Evolutionary conservation across 2,113 vertebrate species (phyloP).

Genomic region (Rhabdomys dilectus): DNA sequence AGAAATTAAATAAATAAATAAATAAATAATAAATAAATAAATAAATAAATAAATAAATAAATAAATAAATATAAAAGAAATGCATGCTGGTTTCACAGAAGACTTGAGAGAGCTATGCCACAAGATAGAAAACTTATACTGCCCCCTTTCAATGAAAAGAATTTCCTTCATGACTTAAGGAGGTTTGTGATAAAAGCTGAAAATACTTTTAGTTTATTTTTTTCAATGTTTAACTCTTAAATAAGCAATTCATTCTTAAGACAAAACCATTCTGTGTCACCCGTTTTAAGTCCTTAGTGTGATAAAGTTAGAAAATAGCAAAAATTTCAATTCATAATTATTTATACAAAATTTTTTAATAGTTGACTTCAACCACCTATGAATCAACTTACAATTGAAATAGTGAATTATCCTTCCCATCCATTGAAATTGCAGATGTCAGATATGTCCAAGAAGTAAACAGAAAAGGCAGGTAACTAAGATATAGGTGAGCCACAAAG

Average conservation of each 20-base stretch:
- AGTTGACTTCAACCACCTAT: neutral
- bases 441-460: neutral
- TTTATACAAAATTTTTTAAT: neutral
- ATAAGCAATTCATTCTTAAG: neutral
- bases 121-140: conserved; percentile 45
- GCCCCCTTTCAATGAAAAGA: neutral
- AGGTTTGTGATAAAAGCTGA: neutral
- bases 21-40: too few species aligned
- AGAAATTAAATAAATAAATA: conserved; percentile 65
- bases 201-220: neutral
- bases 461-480: neutral
- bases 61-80: conserved; percentile 53
- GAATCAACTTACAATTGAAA: neutral
- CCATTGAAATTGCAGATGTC: neutral
- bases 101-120: conserved; percentile 73
- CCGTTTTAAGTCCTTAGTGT: neutral
- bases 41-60: conserved; percentile 48
- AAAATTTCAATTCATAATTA: neutral
- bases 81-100: conserved; percentile 80
- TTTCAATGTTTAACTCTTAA: neutral
- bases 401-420: neutral
- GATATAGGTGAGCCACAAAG: neutral
- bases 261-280: neutral
- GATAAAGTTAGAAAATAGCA: neutral
- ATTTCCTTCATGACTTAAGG: neutral